Evolutionary conservation across 2,113 vertebrate genomes (phyloP).

Genomic region (Cervus canadensis): DNA sequence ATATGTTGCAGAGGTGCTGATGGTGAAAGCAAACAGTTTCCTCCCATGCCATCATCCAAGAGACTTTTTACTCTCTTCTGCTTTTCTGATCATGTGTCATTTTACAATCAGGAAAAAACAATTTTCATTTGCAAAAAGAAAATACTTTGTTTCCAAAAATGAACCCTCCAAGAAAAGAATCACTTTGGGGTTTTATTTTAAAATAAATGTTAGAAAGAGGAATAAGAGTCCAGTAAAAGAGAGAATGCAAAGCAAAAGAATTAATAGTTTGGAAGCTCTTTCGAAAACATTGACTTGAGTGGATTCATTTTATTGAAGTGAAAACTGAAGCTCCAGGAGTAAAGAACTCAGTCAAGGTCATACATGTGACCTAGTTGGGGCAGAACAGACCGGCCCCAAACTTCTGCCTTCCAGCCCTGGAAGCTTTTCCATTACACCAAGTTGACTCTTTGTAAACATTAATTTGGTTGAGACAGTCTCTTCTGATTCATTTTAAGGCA

Average conservation of each 20-base stretch:
- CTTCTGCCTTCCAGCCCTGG: not conserved
- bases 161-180: not conserved
- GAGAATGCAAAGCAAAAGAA: not conserved
- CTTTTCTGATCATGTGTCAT: not conserved
- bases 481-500: slow-evolving; percentile 56
- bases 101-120: not conserved
- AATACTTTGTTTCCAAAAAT: not conserved
- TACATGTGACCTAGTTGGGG: not conserved
- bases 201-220: not conserved
- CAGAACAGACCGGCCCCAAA: not conserved
- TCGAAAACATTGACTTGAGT: not conserved
- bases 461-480: slow-evolving; percentile 45
- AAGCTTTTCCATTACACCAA: slow-evolving; percentile 51
- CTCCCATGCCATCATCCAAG: not conserved
- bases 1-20: not conserved
- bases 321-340: not conserved
- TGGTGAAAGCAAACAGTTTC: not conserved
- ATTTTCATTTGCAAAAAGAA: not conserved
- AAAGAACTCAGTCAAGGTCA: not conserved
- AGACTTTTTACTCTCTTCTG: not conserved
- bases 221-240: not conserved
- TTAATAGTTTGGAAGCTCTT: not conserved
- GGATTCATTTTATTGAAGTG: not conserved
- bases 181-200: not conserved
- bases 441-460: slow-evolving; percentile 1